Evolutionary conservation across 2,113 vertebrate genomes (phyloP), one percentile per base, ranked within the genome.

Genomic region (Pipa parva): DNA sequence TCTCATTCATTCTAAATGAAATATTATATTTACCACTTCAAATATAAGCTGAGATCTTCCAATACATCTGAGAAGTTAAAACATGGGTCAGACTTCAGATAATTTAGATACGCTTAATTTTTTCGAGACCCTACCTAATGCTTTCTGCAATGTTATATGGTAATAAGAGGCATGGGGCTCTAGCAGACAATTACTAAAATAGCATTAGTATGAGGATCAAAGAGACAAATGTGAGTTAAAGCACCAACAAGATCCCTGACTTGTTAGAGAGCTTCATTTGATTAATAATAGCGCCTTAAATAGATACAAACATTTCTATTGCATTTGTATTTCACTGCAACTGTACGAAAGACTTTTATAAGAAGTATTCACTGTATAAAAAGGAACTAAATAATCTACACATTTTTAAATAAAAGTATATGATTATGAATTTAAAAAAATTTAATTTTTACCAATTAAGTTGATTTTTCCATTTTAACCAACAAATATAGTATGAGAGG

Each of bases 151-250:
- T 54, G 25, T 5, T 45, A 24, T 25, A 27, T n/a, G 42, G 52
- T 5, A 57, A 24, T n/a, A 25, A 48, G 15, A 6, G 22, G 27
- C 6, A 45, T 25, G 57, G 2, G 17, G 28, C 24, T 68, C 2
- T 25, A 56, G 26, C 13, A 54, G 17, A 13, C 29, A 68, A 25
- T n/a, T 33, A 36, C 31, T 69, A 42, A 60, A 52, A 57, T 24
- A 49, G 13, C 10, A 8, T n/a, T 4, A 29, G 18, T 7, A 7
- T 28, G 36, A 54, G 45, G 46, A 61, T 70, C 48, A 61, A 60
- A 61, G 66, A 9, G 7, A 70, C 25, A 54, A 60, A 70, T 61
- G 36, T 54, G 18, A 9, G 20, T 51, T 68, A 68, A 68, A 68
- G 56, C 31, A 68, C 4, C 13, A 22, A 49, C 45, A 59, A 21